phyloP scores from a whole-genome alignment of 2,113 vertebrate species.

The Prunella fulvescens region DNA sequence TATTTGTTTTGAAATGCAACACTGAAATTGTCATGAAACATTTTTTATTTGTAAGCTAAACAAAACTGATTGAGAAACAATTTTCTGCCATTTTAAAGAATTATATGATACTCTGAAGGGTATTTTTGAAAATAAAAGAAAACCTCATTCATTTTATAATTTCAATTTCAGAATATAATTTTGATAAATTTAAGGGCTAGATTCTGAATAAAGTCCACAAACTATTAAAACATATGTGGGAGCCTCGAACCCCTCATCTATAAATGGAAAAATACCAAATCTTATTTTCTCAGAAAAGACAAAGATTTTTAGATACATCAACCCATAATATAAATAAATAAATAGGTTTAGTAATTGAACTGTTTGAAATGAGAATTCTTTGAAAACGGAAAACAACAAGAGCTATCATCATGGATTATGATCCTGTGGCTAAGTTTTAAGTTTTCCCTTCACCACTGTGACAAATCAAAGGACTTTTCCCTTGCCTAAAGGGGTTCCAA shows the following conservation, averaged over 20 bases:
- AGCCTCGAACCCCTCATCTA: neutral
- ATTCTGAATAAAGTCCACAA: neutral
- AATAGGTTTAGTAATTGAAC: neutral
- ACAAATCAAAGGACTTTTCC: neutral
- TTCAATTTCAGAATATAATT: neutral
- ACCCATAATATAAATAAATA: neutral
- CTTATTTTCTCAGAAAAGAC: neutral
- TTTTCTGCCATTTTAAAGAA: neutral
- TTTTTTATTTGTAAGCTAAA: neutral
- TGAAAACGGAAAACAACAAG: neutral
- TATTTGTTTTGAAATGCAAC: neutral
- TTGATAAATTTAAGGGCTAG: neutral
- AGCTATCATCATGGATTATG: neutral
- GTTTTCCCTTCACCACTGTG: neutral
- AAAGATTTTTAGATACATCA: neutral
- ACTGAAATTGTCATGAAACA: neutral
- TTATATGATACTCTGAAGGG: neutral
- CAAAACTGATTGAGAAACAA: neutral
- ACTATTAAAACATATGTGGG: neutral
- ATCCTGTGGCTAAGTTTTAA: neutral
- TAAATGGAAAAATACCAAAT: neutral
- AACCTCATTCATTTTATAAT: neutral
- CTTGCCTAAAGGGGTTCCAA: neutral
- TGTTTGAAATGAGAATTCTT: neutral
- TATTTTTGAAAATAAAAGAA: neutral